Evolutionary conservation across 2,888 invertebrate genomes (phyloP).

Genomic region (Caenorhabditis zanzibari): DNA sequence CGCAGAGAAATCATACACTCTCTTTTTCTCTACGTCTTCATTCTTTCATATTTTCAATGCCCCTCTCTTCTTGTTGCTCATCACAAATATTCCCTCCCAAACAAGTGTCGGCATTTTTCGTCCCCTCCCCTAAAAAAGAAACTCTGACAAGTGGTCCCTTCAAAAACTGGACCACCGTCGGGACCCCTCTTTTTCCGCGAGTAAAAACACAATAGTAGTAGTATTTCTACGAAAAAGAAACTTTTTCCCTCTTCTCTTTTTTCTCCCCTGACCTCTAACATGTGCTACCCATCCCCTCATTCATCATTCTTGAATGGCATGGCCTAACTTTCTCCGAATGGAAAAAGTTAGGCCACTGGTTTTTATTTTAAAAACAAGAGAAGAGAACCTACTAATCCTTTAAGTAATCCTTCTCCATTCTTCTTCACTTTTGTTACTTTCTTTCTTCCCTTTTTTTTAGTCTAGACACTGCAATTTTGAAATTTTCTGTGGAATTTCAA

Average conservation of each 20-base stretch:
- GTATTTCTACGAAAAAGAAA: slow-evolving; percentile 28
- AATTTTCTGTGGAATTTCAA: background rate
- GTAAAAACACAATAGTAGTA: slow-evolving; percentile 49
- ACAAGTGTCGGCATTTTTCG: slow-evolving; percentile 8
- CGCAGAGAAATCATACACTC: background rate
- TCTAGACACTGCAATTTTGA: background rate
- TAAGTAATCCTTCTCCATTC: background rate
- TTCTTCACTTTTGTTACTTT: background rate
- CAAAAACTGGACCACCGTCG: slow-evolving; percentile 11
- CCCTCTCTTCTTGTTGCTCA: background rate
- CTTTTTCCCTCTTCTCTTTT: slow-evolving; percentile 9
- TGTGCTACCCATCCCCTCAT: background rate
- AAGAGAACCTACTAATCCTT: no score
- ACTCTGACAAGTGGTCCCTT: slow-evolving; percentile 40
- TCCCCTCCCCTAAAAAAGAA: no score
- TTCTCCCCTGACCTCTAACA: slow-evolving; percentile 35
- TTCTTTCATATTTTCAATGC: background rate
- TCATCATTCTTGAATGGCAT: slow-evolving; percentile 18
- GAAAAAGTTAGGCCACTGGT: no score
- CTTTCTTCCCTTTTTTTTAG: background rate
- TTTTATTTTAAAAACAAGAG: no score
- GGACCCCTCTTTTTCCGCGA: slow-evolving; percentile 7
- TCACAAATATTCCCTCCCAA: background rate
- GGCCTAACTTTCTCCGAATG: background rate
- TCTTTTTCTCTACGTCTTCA: background rate